Evolutionary conservation across 2,888 invertebrate genomes (phyloP).

Genomic region (Sarcophaga variegata): DNA sequence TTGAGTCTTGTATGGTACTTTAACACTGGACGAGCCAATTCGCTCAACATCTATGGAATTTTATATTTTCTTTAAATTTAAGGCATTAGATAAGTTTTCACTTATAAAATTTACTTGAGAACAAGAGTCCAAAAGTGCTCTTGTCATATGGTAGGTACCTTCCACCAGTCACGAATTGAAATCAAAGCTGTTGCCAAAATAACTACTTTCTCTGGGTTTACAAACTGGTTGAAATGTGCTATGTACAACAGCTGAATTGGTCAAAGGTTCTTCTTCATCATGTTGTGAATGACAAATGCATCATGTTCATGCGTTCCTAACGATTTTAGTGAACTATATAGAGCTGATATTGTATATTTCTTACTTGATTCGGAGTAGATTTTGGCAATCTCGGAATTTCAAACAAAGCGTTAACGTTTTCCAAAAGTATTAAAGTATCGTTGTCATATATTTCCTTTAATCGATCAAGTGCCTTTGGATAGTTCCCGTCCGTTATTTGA

Average conservation of each 20-base stretch:
- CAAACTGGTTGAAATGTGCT: slow-evolving; percentile 11
- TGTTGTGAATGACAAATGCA: slow-evolving; percentile 56
- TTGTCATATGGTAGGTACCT: background rate
- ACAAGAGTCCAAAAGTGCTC: background rate
- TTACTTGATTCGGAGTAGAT: background rate
- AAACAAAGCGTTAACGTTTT: slow-evolving; percentile 3
- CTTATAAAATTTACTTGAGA: slow-evolving; percentile 44
- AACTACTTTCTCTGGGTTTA: background rate
- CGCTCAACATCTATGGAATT: slow-evolving; percentile 13
- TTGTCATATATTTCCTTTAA: slow-evolving; percentile 62
- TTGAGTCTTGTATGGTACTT: background rate
- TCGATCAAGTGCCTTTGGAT: slow-evolving; percentile 16
- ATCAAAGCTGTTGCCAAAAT: slow-evolving; percentile 27
- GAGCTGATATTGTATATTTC: slow-evolving; percentile 56
- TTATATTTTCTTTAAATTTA: background rate
- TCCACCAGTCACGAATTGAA: background rate
- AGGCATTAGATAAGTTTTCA: slow-evolving; percentile 20
- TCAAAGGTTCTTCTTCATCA: slow-evolving; percentile 10
- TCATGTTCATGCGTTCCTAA: slow-evolving; percentile 47
- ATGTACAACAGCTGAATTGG: background rate
- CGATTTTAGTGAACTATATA: background rate
- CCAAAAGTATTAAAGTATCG: slow-evolving; percentile 23
- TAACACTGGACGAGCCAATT: slow-evolving; percentile 6
- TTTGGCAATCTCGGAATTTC: too few relatives aligned
- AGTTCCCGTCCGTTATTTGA: background rate